Evolutionary conservation across 1,140 invertebrate genomes (phyloP), one percentile per base, ranked within the genome.

Genomic region (Condylostylus longicornis): DNA sequence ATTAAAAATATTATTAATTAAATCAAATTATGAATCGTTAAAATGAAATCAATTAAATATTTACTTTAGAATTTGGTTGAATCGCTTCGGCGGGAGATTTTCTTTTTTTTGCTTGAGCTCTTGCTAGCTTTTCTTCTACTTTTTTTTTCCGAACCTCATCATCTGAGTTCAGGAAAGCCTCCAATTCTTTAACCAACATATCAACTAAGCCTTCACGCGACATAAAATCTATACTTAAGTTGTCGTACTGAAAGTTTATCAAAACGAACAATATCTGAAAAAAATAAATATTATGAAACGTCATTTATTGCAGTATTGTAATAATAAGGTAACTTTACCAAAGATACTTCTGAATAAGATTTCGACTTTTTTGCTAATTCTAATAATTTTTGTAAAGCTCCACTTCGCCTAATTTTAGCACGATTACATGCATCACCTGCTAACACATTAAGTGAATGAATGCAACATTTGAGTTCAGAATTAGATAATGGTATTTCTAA

Each of bases 211-310:
- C 56, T 40, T 58, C 53, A 21, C 43, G 50, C 1, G 59, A 35
- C 43, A 60, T 33, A 4, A 59, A 37, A 22, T 59, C 54, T 53
- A 60, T 59, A 29, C 57, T 59, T 20, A 59, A 37, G 21, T 59
- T 55, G 35, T 60, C 57, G 37, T 60, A 60, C 43, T 57, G 52
- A 37, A 60, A 60, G 32, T 59, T 52, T 18, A 54, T 52, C 1
- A 60, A 40, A 12, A 55, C 51, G 35, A 53, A 48, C 2, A 60
- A 47, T 4, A 60, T 47, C 56, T 59, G 18, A 27, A 22, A 35
- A 14, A 10, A 18, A 27, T 13, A n/a, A 41, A 8, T 19, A 23
- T 19, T 19, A 35, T 12, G 18, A 19, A 7, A 4, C 31, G 13
- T 32, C 15, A n/a, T 19, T 5, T n/a, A 23, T 5, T 13, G 2